Evolutionary conservation across 2,113 vertebrate genomes (phyloP).

Genomic region (Paradisaea rubra): DNA sequence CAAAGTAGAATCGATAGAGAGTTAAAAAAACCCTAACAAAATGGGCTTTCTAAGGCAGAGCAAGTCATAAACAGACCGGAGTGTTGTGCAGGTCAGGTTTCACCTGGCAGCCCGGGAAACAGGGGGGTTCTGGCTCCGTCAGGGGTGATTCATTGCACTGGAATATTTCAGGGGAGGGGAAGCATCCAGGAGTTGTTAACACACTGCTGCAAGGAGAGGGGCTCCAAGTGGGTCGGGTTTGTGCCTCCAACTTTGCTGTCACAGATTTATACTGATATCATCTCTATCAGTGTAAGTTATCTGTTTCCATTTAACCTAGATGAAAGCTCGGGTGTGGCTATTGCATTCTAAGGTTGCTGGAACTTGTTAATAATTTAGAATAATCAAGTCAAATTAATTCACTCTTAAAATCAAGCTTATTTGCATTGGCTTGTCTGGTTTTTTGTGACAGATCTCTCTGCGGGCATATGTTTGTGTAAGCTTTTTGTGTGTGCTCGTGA

Average conservation of each 20-base stretch:
- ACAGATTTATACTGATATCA: neutral
- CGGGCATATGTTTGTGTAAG: neutral
- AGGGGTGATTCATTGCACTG: neutral
- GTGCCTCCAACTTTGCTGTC: neutral
- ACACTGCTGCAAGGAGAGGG: neutral
- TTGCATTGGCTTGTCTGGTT: constrained; percentile 15
- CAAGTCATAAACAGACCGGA: neutral
- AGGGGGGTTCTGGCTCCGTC: neutral
- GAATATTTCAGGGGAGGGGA: neutral
- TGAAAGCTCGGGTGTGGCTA: neutral
- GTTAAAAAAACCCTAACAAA: neutral
- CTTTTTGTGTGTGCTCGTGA: constrained; percentile 6
- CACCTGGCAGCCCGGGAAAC: neutral
- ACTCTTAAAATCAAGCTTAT: neutral
- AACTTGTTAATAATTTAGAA: constrained; percentile 52
- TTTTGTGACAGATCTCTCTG: constrained; percentile 12
- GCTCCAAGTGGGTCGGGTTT: neutral
- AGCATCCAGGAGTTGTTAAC: neutral
- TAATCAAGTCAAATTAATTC: constrained; percentile 32
- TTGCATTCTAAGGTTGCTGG: neutral
- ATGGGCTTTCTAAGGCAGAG: neutral
- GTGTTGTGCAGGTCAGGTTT: constrained; percentile 3
- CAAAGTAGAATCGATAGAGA: constrained; percentile 20
- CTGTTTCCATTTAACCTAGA: neutral
- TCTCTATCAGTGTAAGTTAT: neutral